These are phyloP conservation scores for Drosophila arawakana DNA, from an alignment of 1,140 invertebrate species.

Conservation along the genomic window DNA sequence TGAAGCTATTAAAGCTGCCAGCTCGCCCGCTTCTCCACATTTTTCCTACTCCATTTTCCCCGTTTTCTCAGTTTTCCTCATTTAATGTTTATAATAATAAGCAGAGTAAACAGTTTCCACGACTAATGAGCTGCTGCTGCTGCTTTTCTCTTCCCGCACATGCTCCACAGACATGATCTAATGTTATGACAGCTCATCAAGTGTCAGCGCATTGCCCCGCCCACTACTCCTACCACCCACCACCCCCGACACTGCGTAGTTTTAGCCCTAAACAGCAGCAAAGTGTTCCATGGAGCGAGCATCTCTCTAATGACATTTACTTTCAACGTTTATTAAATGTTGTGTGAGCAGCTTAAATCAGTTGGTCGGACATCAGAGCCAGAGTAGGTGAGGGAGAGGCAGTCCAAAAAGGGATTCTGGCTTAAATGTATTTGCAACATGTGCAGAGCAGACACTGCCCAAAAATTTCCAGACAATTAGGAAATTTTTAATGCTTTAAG, in stretches of 20 bases:
- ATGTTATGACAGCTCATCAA: slow-evolving; percentile 83
- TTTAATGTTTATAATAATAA: slow-evolving; percentile 77
- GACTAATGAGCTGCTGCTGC: slow-evolving; percentile 67
- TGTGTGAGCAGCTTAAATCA: slow-evolving; percentile 70
- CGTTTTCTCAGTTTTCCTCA: slow-evolving; percentile 32
- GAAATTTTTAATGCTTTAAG: background rate
- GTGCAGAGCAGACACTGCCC: slow-evolving; percentile 20
- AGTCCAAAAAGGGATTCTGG: slow-evolving; percentile 4
- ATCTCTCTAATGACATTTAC: slow-evolving; percentile 77
- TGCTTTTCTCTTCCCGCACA: slow-evolving; percentile 4
- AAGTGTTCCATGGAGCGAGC: slow-evolving; percentile 14
- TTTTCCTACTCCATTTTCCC: background rate
- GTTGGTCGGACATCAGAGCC: slow-evolving; percentile 56
- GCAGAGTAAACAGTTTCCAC: slow-evolving; percentile 70
- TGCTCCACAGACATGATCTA: slow-evolving; percentile 60
- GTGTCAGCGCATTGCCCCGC: slow-evolving; percentile 65
- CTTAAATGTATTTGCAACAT: slow-evolving; percentile 7
- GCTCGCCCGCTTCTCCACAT: background rate
- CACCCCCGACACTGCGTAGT: background rate
- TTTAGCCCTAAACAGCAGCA: background rate
- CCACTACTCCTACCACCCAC: background rate
- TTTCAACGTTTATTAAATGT: slow-evolving; percentile 81
- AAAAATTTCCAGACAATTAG: background rate
- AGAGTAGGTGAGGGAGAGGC: background rate
- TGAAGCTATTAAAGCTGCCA: slow-evolving; percentile 42